Percentiles rank a stretch among this genome's conserved stretches.
Conservation (phyloP, 2,113 vertebrate genomes). For the Alces alces region DNA sequence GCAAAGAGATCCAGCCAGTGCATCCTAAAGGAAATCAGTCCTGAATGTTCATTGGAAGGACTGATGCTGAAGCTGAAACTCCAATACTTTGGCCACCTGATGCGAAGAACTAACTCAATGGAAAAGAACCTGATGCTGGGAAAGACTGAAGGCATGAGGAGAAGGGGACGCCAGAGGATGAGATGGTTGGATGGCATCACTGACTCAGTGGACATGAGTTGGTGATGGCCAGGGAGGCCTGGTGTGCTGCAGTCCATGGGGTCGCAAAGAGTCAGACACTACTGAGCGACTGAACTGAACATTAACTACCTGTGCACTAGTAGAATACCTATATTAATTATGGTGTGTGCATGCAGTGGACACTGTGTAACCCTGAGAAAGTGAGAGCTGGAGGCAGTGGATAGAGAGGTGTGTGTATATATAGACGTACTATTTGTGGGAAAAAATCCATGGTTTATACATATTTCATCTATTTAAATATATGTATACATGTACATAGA, state of each 20-base stretch:
- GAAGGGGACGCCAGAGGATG: background rate
- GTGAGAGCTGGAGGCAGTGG: background rate
- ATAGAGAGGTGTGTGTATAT: background rate
- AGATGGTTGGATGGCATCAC: background rate
- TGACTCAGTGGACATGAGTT: background rate
- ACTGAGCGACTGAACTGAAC: background rate
- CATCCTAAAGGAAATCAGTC: background rate
- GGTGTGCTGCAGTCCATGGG: background rate
- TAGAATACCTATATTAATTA: background rate
- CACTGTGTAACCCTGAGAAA: background rate
- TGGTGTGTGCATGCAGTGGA: accelerated
- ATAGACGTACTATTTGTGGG: background rate
- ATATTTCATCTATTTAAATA: background rate
- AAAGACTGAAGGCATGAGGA: background rate
- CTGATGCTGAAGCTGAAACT: background rate
- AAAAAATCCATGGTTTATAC: background rate
- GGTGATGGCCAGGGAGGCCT: background rate
- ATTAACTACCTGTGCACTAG: background rate
- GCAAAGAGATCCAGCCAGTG: background rate
- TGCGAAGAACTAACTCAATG: background rate
- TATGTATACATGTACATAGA: background rate
- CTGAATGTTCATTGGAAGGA: background rate
- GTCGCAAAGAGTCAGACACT: background rate
- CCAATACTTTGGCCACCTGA: background rate
- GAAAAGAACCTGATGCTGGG: background rate